A percentile compares a stretch with the other conserved stretches of the same genome.
Evolutionary conservation across 2,113 vertebrate species (phyloP).

Genomic region (Eudyptes chrysolophus): DNA sequence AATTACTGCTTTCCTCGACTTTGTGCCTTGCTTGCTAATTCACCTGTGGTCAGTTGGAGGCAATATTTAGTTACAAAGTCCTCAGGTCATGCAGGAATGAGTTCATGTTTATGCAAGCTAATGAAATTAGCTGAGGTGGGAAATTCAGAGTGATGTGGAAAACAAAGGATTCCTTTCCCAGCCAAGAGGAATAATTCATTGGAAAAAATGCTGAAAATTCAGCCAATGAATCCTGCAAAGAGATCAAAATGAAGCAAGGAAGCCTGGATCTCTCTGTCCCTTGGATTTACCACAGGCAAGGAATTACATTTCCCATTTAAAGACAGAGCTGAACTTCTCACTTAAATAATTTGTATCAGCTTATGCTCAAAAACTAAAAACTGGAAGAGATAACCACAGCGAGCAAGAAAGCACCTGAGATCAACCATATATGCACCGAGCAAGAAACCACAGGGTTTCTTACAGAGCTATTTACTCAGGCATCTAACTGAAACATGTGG

Average conservation of each 20-base stretch:
- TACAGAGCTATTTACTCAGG: not conserved
- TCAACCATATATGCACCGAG: not conserved
- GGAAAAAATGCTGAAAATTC: not conserved
- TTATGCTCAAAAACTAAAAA: not conserved
- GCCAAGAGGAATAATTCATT: not conserved
- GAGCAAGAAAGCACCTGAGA: not conserved
- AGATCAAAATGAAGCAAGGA: not conserved
- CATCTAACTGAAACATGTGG: not conserved
- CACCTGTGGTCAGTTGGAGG: not conserved
- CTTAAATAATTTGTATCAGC: conserved; percentile 15
- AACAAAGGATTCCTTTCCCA: not conserved
- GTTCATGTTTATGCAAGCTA: not conserved
- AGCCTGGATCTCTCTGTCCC: not conserved
- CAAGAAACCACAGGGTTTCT: not conserved
- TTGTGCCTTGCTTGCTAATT: not conserved
- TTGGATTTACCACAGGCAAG: not conserved
- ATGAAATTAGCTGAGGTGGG: not conserved
- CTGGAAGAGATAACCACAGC: not conserved
- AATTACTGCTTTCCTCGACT: not conserved
- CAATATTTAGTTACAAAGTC: not conserved
- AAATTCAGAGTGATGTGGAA: not conserved
- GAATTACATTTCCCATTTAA: not conserved
- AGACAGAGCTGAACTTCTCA: not conserved
- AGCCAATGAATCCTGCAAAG: not conserved
- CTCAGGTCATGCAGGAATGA: not conserved